phyloP scores from a whole-genome alignment of 1,140 invertebrate species.

The Ostrea edulis region DNA sequence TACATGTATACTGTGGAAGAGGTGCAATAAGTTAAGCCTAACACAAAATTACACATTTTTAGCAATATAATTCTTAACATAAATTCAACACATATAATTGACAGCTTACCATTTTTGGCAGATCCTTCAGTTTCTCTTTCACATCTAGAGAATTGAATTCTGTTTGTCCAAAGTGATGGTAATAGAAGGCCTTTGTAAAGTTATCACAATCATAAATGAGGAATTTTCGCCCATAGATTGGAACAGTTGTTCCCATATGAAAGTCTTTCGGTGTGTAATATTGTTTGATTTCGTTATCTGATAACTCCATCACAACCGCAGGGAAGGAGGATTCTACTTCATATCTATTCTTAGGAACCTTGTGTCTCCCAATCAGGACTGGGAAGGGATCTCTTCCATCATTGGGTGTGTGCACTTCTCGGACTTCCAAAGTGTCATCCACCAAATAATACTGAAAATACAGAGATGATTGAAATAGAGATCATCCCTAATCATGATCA shows the following conservation, averaged over 20 bases:
- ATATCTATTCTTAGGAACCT: slow-evolving; percentile 89
- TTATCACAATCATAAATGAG: slow-evolving; percentile 89
- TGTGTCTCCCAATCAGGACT: slow-evolving; percentile 86
- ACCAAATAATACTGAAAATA: slow-evolving; percentile 87
- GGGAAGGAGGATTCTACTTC: slow-evolving; percentile 83
- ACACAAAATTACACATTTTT: too few species aligned
- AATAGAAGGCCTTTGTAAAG: slow-evolving; percentile 91
- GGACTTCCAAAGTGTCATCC: slow-evolving; percentile 89
- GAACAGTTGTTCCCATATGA: slow-evolving; percentile 87
- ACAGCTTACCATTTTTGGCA: slow-evolving; percentile 76
- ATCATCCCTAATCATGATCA: not conserved
- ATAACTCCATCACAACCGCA: slow-evolving; percentile 81
- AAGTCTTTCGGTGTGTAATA: slow-evolving; percentile 89
- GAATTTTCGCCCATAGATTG: slow-evolving; percentile 89
- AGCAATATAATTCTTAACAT: too few species aligned
- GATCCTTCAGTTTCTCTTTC: slow-evolving; percentile 65
- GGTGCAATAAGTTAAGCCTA: too few species aligned
- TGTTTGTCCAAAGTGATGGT: slow-evolving; percentile 81
- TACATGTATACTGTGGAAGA: too few species aligned
- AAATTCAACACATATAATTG: not conserved
- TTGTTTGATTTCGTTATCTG: slow-evolving; percentile 85
- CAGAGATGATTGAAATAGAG: not conserved
- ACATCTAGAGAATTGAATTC: slow-evolving; percentile 79
- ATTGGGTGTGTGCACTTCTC: slow-evolving; percentile 85
- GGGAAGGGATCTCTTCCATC: slow-evolving; percentile 88